phyloP scores from a whole-genome alignment of 2,888 invertebrate genomes.

The Atethmia centrago region DNA sequence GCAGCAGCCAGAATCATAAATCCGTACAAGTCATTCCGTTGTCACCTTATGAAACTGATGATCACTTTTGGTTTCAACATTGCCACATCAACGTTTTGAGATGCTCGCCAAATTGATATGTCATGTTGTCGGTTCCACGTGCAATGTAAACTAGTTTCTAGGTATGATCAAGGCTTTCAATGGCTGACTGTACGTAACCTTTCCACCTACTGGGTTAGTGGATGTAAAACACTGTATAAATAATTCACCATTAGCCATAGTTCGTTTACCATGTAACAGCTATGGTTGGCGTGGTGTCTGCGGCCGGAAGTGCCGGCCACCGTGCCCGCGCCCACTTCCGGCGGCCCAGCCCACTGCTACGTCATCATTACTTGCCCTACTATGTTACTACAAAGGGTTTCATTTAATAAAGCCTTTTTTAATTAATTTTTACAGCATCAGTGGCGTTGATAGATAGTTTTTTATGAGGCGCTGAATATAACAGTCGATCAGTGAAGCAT shows the following conservation, averaged over 20 bases:
- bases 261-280: slow-evolving; percentile 20
- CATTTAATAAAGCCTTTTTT: slow-evolving; percentile 20
- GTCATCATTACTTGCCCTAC: slow-evolving; percentile 50
- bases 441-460: slow-evolving; percentile 16
- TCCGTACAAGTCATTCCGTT: neutral
- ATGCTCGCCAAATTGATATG: neutral
- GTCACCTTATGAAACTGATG: neutral
- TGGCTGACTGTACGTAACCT: neutral
- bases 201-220: neutral
- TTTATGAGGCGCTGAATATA: neutral
- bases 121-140: neutral
- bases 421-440: slow-evolving; percentile 24
- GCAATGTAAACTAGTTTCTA: neutral
- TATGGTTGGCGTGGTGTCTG: neutral
- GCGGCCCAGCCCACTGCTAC: slow-evolving; percentile 54
- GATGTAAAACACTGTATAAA: slow-evolving; percentile 17
- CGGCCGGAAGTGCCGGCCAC: slow-evolving; percentile 62
- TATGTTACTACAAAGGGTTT: slow-evolving; percentile 14
- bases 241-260: slow-evolving; percentile 41
- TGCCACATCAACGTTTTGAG: neutral
- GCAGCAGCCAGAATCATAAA: neutral
- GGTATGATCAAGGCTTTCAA: neutral
- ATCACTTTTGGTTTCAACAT: neutral
- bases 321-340: slow-evolving; percentile 70
- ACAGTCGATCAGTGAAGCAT: neutral